Evolutionary conservation across 2,797 vertebrate species (phyloP).

Genomic region (Chaetodon trifasciatus): DNA sequence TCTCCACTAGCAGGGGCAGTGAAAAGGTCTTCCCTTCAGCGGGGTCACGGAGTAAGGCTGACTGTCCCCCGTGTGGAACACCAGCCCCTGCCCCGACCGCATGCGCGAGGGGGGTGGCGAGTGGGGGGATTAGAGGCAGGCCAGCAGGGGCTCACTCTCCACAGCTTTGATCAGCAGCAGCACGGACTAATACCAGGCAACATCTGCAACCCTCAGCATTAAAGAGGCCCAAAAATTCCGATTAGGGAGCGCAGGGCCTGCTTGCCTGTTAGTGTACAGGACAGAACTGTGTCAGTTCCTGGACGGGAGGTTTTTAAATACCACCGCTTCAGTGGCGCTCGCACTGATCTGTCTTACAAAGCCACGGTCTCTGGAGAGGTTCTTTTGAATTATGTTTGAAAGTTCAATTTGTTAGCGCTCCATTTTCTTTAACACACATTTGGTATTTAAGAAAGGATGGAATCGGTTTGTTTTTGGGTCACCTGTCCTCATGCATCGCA

Average conservation of each 20-base stretch:
- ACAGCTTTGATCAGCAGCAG: constrained; percentile 83
- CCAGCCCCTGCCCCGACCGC: constrained; percentile 53
- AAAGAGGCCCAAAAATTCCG: constrained; percentile 78
- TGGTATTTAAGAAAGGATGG: constrained; percentile 8
- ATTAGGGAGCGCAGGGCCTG: constrained; percentile 63
- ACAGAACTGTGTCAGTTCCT: constrained; percentile 75
- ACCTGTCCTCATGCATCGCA: constrained; percentile 8
- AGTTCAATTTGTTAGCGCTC: constrained; percentile 26
- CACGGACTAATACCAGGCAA: constrained; percentile 79
- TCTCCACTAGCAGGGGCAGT: constrained; percentile 26
- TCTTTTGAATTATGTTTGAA: constrained; percentile 39
- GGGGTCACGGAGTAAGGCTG: constrained; percentile 52
- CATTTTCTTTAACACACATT: constrained; percentile 5
- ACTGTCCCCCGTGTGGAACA: constrained; percentile 54
- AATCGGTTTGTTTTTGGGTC: not conserved
- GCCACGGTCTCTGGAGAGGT: constrained; percentile 35
- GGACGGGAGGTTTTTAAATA: constrained; percentile 68
- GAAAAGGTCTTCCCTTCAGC: constrained; percentile 39
- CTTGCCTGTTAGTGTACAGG: constrained; percentile 61
- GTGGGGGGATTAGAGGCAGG: constrained; percentile 76
- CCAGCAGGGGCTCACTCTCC: constrained; percentile 77
- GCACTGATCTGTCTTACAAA: constrained; percentile 69
- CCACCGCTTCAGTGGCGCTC: constrained; percentile 54
- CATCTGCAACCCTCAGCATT: constrained; percentile 82
- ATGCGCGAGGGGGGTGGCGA: constrained; percentile 47